A percentile compares a stretch with the other conserved stretches of the same genome.
Conservation (phyloP, 2,797 vertebrate species). For the Poeciliopsis infans region DNA sequence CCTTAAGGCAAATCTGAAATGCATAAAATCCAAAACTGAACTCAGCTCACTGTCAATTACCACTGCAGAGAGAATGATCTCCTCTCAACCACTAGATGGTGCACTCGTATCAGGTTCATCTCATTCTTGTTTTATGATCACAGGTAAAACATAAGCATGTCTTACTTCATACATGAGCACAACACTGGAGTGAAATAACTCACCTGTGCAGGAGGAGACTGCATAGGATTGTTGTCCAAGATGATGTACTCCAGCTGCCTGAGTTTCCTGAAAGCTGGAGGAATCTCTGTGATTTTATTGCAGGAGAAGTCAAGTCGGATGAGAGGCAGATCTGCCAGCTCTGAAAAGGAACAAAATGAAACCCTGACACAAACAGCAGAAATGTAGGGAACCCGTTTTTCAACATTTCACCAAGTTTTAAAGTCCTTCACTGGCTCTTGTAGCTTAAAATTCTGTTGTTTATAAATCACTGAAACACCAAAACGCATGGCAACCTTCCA, state of each 20-base stretch:
- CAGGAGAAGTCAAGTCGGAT: slow-evolving; percentile 97
- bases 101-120: slow-evolving; percentile 17
- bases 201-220: slow-evolving; percentile 97
- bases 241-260: slow-evolving; percentile 93
- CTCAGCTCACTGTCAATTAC: neutral
- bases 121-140: neutral
- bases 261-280: slow-evolving; percentile 91
- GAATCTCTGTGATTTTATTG: slow-evolving; percentile 98
- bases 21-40: slow-evolving; percentile 43
- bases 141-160: neutral
- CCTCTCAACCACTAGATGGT: slow-evolving; percentile 53
- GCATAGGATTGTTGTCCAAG: slow-evolving; percentile 98
- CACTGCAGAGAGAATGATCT: neutral
- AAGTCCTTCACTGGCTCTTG: too few species aligned
- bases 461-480: too few species aligned
- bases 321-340: slow-evolving; percentile 92
- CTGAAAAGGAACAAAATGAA: slow-evolving; percentile 67
- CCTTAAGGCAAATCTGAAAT: slow-evolving; percentile 95
- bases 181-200: slow-evolving; percentile 45
- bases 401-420: neutral
- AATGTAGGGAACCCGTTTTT: neutral
- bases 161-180: neutral
- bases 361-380: neutral
- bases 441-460: too few species aligned
- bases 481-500: too few species aligned